These are phyloP conservation scores for Heliothis subflexa DNA, from an alignment of 1,140 invertebrate genomes.

Conservation along the genomic window DNA sequence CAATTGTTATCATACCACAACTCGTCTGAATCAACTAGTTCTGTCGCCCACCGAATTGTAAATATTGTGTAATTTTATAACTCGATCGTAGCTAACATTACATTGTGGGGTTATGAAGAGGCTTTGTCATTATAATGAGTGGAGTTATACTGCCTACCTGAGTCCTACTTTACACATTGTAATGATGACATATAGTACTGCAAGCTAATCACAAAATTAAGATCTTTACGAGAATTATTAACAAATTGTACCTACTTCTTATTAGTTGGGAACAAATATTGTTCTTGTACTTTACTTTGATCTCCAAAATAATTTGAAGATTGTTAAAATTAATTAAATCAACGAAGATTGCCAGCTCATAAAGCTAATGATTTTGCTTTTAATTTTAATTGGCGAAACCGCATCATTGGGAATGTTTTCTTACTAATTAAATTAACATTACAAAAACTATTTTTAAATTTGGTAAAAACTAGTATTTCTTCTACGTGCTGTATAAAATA, in stretches of 20 bases:
- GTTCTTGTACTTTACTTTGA: slow-evolving; percentile 11
- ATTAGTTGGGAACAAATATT: slow-evolving; percentile 10
- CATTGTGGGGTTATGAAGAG: background rate
- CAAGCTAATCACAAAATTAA: background rate
- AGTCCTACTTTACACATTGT: background rate
- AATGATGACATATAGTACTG: background rate
- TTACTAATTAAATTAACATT: slow-evolving; percentile 17
- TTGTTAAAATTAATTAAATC: background rate
- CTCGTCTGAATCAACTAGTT: slow-evolving; percentile 8
- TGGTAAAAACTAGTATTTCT: too few relatives aligned
- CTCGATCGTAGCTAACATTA: slow-evolving; percentile 1
- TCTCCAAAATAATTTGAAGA: slow-evolving; percentile 14
- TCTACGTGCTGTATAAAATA: background rate
- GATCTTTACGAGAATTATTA: background rate
- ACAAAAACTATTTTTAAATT: background rate
- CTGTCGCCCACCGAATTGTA: slow-evolving; percentile 32
- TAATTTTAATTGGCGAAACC: too few relatives aligned
- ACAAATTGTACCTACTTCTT: background rate
- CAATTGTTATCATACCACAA: background rate
- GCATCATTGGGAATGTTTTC: slow-evolving; percentile 16
- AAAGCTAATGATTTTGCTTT: background rate
- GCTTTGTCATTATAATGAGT: background rate
- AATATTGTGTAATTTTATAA: slow-evolving; percentile 22
- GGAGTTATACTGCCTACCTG: background rate
- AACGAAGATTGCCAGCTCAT: background rate